Conservation (phyloP, 37 sponge, comb jelly and placozoan genomes). For the Aplysina aerophoba region DNA sequence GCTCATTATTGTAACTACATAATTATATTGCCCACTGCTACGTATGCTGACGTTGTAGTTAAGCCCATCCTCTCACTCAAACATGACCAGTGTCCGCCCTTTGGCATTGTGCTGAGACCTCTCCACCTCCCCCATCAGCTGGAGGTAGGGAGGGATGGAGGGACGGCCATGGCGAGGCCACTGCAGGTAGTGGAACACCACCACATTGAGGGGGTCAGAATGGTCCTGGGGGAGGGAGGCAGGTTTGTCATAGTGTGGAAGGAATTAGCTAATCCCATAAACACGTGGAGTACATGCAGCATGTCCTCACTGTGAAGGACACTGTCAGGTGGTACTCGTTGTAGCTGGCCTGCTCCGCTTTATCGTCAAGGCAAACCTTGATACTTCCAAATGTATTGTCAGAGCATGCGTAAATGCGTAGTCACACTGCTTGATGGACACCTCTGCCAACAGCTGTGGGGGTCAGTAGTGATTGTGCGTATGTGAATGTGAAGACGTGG, state of each 20-base stretch:
- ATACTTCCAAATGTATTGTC: not conserved
- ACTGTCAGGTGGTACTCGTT: not conserved
- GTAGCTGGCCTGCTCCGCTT: not conserved
- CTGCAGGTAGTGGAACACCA: constrained; percentile 14
- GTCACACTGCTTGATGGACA: no score
- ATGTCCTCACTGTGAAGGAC: not conserved
- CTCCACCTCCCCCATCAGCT: constrained; percentile 30
- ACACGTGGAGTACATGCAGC: no score
- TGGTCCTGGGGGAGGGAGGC: no score
- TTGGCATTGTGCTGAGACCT: not conserved
- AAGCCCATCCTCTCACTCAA: not conserved
- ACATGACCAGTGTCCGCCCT: constrained; percentile 18
- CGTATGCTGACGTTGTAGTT: no score
- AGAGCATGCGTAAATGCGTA: not conserved
- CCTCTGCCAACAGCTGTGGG: not conserved
- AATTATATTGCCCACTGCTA: no score
- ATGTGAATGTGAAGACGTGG: no score
- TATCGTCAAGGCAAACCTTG: not conserved
- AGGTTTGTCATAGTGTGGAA: no score
- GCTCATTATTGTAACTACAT: no score
- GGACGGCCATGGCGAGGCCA: constrained; percentile 16
- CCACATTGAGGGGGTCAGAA: no score
- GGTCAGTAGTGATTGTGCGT: no score
- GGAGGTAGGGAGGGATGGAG: not conserved
- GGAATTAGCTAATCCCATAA: no score